Conservation (phyloP, 92 coral and sea anemone genomes). For the Bergia sp. region DNA sequence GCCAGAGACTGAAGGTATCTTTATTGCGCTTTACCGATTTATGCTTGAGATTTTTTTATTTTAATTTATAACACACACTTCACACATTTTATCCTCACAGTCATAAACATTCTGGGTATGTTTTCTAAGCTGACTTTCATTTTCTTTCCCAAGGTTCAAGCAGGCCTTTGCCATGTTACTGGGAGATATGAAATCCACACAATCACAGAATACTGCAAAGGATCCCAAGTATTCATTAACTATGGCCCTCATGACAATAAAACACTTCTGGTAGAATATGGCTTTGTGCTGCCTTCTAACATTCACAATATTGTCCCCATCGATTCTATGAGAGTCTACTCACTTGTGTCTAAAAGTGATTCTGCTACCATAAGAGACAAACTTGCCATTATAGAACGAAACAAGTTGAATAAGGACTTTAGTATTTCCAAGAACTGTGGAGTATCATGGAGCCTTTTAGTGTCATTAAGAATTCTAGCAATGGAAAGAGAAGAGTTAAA, state of each 20-base stretch:
- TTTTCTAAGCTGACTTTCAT: not conserved
- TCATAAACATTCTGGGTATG: not conserved
- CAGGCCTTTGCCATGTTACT: conserved; percentile 60
- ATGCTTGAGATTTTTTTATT: not conserved
- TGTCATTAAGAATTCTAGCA: conserved; percentile 71
- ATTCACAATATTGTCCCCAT: conserved; percentile 63
- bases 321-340: conserved; percentile 41
- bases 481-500: conserved; percentile 55
- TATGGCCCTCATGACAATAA: conserved; percentile 95
- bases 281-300: conserved; percentile 83
- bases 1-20: no score
- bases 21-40: no score
- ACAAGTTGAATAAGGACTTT: conserved; percentile 68
- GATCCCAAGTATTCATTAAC: conserved; percentile 85
- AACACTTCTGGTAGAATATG: conserved; percentile 84
- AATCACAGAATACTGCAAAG: conserved; percentile 64
- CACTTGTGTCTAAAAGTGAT: conserved; percentile 39
- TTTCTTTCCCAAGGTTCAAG: conserved; percentile 62
- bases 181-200: conserved; percentile 72
- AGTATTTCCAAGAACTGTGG: conserved; percentile 68
- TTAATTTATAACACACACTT: not conserved
- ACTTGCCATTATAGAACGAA: conserved; percentile 52
- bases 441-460: conserved; percentile 77
- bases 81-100: no score
- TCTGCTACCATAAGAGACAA: conserved; percentile 48